These are phyloP conservation scores for Candoia aspera DNA, from an alignment of 2,113 vertebrate species.

Conservation along the genomic window DNA sequence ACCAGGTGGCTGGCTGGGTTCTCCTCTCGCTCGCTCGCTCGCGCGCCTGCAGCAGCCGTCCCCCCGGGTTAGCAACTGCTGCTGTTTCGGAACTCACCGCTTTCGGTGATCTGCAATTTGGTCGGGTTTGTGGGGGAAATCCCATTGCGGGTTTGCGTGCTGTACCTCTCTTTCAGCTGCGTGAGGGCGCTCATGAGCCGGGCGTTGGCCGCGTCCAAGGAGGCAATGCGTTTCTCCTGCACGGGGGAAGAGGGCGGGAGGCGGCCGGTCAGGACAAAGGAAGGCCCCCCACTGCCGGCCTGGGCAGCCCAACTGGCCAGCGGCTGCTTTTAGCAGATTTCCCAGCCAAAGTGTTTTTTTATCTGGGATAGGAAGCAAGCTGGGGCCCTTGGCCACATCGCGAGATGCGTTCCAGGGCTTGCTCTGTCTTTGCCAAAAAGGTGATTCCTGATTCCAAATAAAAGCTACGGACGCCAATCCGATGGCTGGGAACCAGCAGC, in stretches of 20 bases:
- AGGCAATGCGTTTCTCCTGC: slow-evolving; percentile 97
- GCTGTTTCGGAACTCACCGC: slow-evolving; percentile 99
- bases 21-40: slow-evolving; percentile 51
- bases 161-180: slow-evolving; percentile 99
- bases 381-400: too few species aligned
- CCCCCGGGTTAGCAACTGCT: slow-evolving; percentile 89
- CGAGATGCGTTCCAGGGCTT: too few species aligned
- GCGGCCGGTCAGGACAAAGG: too few species aligned
- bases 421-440: too few species aligned
- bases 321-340: background rate
- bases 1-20: slow-evolving; percentile 61
- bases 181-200: slow-evolving; percentile 96
- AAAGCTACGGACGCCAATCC: too few species aligned
- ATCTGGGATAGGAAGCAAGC: too few species aligned
- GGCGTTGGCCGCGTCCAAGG: slow-evolving; percentile 93
- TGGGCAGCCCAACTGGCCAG: background rate
- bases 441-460: too few species aligned
- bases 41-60: slow-evolving; percentile 52
- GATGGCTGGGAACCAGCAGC: too few species aligned
- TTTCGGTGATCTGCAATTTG: slow-evolving; percentile 99
- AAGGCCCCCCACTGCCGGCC: background rate
- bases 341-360: background rate
- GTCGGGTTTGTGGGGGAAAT: slow-evolving; percentile 99
- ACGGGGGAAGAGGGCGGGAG: background rate
- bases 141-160: slow-evolving; percentile 98